Conservation (phyloP, 1,140 invertebrate species). For the Drosophila aff. region DNA sequence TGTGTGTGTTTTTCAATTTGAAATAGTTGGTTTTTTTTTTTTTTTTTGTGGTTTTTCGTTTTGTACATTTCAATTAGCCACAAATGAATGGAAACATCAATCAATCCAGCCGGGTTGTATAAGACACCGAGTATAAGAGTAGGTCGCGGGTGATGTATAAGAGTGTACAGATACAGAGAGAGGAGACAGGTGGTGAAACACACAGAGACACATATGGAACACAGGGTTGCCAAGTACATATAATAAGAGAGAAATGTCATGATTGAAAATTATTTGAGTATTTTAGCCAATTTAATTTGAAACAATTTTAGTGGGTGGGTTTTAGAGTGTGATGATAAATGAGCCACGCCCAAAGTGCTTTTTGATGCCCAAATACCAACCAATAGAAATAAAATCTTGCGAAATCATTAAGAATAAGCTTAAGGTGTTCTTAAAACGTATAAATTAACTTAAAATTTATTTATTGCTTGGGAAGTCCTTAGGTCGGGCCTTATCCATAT, state of each 20-base stretch:
- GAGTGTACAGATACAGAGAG: slow-evolving; percentile 28
- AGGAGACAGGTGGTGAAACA: slow-evolving; percentile 30
- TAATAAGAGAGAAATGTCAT: slow-evolving; percentile 48
- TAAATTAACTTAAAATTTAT: neutral
- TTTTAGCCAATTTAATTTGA: slow-evolving; percentile 35
- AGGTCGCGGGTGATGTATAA: slow-evolving; percentile 37
- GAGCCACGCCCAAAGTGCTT: slow-evolving; percentile 41
- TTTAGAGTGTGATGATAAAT: slow-evolving; percentile 17
- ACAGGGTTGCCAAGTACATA: slow-evolving; percentile 46
- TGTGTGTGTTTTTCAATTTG: slow-evolving; percentile 43
- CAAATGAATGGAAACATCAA: slow-evolving; percentile 42
- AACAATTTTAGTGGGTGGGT: slow-evolving; percentile 22
- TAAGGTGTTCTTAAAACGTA: slow-evolving; percentile 6
- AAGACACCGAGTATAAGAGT: slow-evolving; percentile 55
- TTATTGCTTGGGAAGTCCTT: neutral
- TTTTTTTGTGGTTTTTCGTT: slow-evolving; percentile 33
- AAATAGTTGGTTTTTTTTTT: slow-evolving; percentile 34
- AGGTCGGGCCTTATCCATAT: no score
- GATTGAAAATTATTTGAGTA: slow-evolving; percentile 29
- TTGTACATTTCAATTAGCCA: slow-evolving; percentile 63
- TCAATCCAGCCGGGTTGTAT: slow-evolving; percentile 40
- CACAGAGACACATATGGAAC: slow-evolving; percentile 45
- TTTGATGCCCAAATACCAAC: slow-evolving; percentile 23
- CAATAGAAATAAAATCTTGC: neutral
- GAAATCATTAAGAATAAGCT: slow-evolving; percentile 16